Evolutionary conservation across 2,888 invertebrate genomes (phyloP).

Genomic region (Erannis defoliaria): DNA sequence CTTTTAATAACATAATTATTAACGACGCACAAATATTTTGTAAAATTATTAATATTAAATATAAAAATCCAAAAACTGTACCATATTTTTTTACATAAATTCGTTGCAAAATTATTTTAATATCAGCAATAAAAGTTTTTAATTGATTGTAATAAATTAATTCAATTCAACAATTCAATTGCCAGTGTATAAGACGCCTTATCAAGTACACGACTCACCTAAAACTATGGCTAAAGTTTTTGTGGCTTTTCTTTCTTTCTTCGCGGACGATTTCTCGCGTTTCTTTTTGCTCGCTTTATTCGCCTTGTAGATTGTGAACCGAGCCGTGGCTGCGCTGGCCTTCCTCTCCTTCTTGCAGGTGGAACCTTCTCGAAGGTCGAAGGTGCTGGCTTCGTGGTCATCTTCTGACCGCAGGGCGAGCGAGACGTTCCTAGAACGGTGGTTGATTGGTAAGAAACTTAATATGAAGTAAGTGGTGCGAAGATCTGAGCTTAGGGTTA

Average conservation of each 20-base stretch:
- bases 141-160: not conserved
- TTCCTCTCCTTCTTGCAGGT: slow-evolving; percentile 90
- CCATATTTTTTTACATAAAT: too few relatives aligned
- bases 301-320: slow-evolving; percentile 97
- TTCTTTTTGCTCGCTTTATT: slow-evolving; percentile 98
- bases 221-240: slow-evolving; percentile 99
- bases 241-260: slow-evolving; percentile 98
- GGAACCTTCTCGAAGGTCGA: slow-evolving; percentile 76
- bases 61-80: too few relatives aligned
- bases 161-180: not conserved
- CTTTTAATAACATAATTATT: too few relatives aligned
- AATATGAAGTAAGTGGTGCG: not conserved
- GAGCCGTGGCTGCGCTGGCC: slow-evolving; percentile 88
- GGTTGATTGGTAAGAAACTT: slow-evolving; percentile 9
- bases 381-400: slow-evolving; percentile 72
- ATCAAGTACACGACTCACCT: slow-evolving; percentile 88
- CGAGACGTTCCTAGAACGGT: slow-evolving; percentile 86
- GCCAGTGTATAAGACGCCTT: slow-evolving; percentile 2
- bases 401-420: slow-evolving; percentile 78
- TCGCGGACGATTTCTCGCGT: slow-evolving; percentile 96
- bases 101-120: too few relatives aligned
- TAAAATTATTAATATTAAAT: too few relatives aligned
- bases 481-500: too few relatives aligned
- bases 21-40: too few relatives aligned
- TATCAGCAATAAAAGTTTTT: too few relatives aligned